Percentiles rank a stretch among this genome's conserved stretches.
Evolutionary conservation across 1,140 invertebrate genomes (phyloP).

Genomic region (Trichogramma pretiosum): DNA sequence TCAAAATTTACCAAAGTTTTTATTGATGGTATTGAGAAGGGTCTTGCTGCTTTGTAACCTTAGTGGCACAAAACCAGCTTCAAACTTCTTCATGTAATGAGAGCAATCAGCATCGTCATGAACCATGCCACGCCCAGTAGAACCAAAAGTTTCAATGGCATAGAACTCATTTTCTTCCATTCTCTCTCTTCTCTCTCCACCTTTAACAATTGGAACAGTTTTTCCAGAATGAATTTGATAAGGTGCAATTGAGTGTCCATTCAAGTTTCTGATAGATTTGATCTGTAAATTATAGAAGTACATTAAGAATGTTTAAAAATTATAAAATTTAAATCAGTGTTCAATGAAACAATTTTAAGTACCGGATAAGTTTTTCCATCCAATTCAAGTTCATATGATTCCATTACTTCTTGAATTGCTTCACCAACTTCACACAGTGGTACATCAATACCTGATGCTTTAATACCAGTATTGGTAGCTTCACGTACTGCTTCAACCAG

Average conservation of each 20-base stretch:
- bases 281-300: conserved; percentile 46
- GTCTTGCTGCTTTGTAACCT: conserved; percentile 87
- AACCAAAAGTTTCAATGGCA: conserved; percentile 99
- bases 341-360: too few species aligned
- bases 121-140: conserved; percentile 91
- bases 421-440: conserved; percentile 95
- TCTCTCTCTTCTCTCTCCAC: conserved; percentile 88
- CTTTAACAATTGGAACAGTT: conserved; percentile 98
- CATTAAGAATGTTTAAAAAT: neutral
- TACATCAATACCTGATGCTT: conserved; percentile 92
- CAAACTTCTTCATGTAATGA: conserved; percentile 99
- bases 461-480: conserved; percentile 96
- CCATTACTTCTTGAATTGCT: conserved; percentile 98
- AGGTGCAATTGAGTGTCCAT: conserved; percentile 95
- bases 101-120: conserved; percentile 99
- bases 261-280: conserved; percentile 95
- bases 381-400: conserved; percentile 96
- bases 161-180: conserved; percentile 99
- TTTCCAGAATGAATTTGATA: conserved; percentile 98
- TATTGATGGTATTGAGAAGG: conserved; percentile 90
- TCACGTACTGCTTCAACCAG: conserved; percentile 92
- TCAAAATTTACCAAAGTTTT: conserved; percentile 79
- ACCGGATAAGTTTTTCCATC: conserved; percentile 91
- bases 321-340: too few species aligned
- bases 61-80: conserved; percentile 84